phyloP scores from a whole-genome alignment of 2,113 vertebrate species.

The Anguilla rostrata region DNA sequence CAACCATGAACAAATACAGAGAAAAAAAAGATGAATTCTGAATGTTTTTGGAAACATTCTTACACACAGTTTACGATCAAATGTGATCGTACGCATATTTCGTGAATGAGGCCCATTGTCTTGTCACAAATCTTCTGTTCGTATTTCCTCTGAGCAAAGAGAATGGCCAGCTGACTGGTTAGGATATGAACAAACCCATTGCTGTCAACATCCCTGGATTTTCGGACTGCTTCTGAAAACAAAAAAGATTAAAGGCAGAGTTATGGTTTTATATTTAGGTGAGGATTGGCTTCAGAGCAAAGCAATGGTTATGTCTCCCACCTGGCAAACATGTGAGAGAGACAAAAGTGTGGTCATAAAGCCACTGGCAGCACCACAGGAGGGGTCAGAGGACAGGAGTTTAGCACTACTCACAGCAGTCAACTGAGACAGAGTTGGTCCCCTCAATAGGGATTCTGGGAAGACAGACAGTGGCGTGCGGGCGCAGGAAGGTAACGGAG shows the following conservation, averaged over 20 bases:
- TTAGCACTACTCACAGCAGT: constrained; percentile 11
- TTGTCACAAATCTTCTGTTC: background rate
- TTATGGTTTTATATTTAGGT: background rate
- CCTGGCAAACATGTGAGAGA: background rate
- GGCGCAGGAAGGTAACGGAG: constrained; percentile 59
- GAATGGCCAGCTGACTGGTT: background rate
- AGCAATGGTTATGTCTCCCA: background rate
- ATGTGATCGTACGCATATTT: too few species aligned
- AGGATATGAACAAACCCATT: background rate
- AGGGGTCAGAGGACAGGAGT: background rate
- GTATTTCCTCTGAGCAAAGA: background rate
- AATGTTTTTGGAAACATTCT: too few species aligned
- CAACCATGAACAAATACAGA: too few species aligned
- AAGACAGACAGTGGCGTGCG: constrained; percentile 40
- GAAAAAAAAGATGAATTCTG: too few species aligned
- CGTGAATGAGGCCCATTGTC: background rate
- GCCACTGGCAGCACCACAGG: constrained; percentile 3
- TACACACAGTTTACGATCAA: background rate
- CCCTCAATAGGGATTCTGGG: constrained; percentile 32
- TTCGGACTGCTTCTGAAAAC: background rate
- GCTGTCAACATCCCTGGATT: background rate
- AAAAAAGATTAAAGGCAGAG: background rate
- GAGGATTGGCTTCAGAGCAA: background rate
- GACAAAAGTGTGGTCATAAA: background rate
- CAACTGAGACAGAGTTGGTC: constrained; percentile 8